A percentile compares a stretch with the other conserved stretches of the same genome.
phyloP scores from a whole-genome alignment of 2,797 vertebrate genomes.

The Eutrigla gurnardus region DNA sequence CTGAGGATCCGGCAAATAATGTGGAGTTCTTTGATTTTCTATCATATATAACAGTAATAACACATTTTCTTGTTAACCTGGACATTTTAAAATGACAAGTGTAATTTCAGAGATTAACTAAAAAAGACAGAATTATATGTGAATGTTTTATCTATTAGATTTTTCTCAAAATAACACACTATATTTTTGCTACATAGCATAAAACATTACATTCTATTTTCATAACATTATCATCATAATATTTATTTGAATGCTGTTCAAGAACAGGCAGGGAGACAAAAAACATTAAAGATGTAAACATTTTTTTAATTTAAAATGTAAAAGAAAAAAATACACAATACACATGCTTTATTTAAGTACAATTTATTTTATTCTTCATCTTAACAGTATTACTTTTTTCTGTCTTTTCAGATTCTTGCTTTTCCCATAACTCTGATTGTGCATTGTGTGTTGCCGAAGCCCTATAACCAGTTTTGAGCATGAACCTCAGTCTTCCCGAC shows the following conservation, averaged over 20 bases:
- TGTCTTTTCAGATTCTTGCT: slow-evolving; percentile 59
- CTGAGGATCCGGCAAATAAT: slow-evolving; percentile 30
- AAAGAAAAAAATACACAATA: not conserved
- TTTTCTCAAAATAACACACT: slow-evolving; percentile 21
- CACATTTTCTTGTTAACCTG: slow-evolving; percentile 32
- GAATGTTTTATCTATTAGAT: not conserved
- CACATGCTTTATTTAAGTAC: not conserved
- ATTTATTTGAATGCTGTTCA: slow-evolving; percentile 19
- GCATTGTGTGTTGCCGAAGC: slow-evolving; percentile 26
- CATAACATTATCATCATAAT: not conserved
- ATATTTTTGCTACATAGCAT: slow-evolving; percentile 6
- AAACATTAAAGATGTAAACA: not conserved
- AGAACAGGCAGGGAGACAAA: not conserved
- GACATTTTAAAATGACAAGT: slow-evolving; percentile 25
- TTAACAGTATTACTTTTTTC: slow-evolving; percentile 18
- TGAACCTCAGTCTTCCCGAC: slow-evolving; percentile 84
- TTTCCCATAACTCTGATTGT: slow-evolving; percentile 34
- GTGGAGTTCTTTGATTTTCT: slow-evolving; percentile 30
- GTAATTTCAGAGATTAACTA: slow-evolving; percentile 7
- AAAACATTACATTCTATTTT: not conserved
- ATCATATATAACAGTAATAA: slow-evolving; percentile 18
- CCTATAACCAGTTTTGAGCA: slow-evolving; percentile 49
- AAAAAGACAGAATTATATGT: slow-evolving; percentile 11
- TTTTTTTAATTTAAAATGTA: not conserved
- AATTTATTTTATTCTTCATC: not conserved